Conservation (phyloP, 2,888 invertebrate genomes). For the Gryllus longicercus region DNA sequence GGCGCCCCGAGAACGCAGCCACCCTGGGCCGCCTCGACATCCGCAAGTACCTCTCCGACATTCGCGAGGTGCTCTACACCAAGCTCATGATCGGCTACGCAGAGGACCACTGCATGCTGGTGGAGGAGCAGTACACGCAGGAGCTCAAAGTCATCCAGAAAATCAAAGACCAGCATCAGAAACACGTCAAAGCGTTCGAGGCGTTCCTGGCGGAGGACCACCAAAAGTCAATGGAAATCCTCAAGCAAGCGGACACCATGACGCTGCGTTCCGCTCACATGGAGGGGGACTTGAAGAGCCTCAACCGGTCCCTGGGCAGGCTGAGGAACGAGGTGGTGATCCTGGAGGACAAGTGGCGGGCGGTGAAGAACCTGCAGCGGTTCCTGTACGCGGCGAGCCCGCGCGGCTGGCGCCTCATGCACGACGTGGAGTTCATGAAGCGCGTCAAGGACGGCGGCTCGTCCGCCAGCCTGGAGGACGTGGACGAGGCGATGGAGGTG, state of each 20-base stretch:
- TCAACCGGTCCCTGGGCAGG: neutral
- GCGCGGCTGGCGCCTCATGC: conserved; percentile 55
- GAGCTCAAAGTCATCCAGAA: neutral
- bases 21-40: neutral
- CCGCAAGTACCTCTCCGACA: neutral
- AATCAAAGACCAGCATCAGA: neutral
- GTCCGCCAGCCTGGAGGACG: neutral
- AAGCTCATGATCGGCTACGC: conserved; percentile 21
- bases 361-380: conserved; percentile 62
- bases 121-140: conserved; percentile 22
- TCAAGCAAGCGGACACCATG: neutral
- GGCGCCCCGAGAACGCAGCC: neutral
- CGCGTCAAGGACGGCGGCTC: neutral
- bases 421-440: conserved; percentile 44
- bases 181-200: conserved; percentile 20
- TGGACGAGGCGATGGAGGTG: neutral
- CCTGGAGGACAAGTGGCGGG: conserved; percentile 60
- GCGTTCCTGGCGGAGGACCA: conserved; percentile 21
- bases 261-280: neutral
- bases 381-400: conserved; percentile 67
- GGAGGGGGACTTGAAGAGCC: neutral
- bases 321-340: conserved; percentile 53
- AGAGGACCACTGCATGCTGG: neutral
- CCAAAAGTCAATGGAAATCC: conserved; percentile 25
- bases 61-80: conserved; percentile 24